Base-by-base conservation (phyloP, 1,140 invertebrate species). In the Drosophila gunungcola region DNA sequence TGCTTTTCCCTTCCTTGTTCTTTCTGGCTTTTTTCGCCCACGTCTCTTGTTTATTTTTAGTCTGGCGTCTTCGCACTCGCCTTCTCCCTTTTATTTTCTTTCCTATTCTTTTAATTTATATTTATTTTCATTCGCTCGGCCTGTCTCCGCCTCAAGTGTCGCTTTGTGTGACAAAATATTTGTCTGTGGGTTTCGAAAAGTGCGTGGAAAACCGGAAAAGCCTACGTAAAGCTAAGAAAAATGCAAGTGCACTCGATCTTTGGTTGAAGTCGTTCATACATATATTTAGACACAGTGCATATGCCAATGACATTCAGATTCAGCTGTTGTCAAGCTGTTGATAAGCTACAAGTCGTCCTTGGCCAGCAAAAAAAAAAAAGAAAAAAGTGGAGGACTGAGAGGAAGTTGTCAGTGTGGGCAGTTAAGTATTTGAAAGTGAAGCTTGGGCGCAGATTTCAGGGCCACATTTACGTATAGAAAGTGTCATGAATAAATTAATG, bases 191-290 rank as follows among this genome's bases (percentile, higher is more conserved):
- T 41, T 78, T 62, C 27, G 16, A 36, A 12, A 25, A 48, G 9
- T 64, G 74, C 75, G 64, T 78, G 76, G 73, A 83, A 81, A 88
- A 88, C 84, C 84, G 84, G 84, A 88, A 89, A 88, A 88, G 64
- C 84, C 83, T 73, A 88, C 84, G 73, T 80, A 67, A 25, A 41
- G 13, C 39, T 41, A 48, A 46, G 78, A 86, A 88, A 88, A 86
- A 88, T 69, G 81, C 81, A 86, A 85, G 81, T 85, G 81, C 65
- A 83, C 45, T 63, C 54, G 49, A 63, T 74, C 25, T 38, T 27
- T 21, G 25, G 21, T 49, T 51, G 27, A 16, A 68, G 49, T 45
- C 41, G n/a, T 25, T 7, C 2, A 32, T 34, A 34, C 16, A 46
- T 45, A 45, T 21, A 16, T 29, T 54, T 69, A 57, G 51, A 38